Evolutionary conservation across 92 coral and sea anemone genomes (phyloP).

Genomic region (Porites cylindrica): DNA sequence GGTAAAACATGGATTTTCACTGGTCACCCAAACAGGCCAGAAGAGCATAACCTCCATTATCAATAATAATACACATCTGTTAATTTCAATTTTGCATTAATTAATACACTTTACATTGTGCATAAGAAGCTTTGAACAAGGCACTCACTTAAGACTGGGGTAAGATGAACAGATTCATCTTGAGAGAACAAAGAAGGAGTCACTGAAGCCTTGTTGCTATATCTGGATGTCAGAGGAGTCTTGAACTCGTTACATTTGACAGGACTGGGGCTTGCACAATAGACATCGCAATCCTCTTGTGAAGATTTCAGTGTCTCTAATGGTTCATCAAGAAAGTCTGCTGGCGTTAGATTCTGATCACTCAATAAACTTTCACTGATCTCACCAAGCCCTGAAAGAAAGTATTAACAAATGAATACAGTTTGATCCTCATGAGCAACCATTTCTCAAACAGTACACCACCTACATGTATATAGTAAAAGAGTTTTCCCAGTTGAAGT

Average conservation of each 20-base stretch:
- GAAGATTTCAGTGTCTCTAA: neutral
- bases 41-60: too few species aligned
- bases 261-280: neutral
- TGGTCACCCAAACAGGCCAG: too few species aligned
- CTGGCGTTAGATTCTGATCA: constrained; percentile 56
- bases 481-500: too few species aligned
- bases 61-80: too few species aligned
- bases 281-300: neutral
- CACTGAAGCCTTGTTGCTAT: neutral
- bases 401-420: neutral
- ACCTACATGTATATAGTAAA: too few species aligned
- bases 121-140: neutral
- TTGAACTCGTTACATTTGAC: constrained; percentile 21
- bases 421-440: neutral
- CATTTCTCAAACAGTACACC: neutral
- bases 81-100: neutral
- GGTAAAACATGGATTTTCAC: too few species aligned
- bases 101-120: neutral
- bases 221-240: constrained; percentile 55
- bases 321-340: constrained; percentile 62
- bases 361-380: constrained; percentile 78
- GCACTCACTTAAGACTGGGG: constrained; percentile 36
- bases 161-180: constrained; percentile 34
- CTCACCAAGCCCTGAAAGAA: constrained; percentile 79
- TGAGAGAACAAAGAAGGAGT: constrained; percentile 71